These are phyloP conservation scores for Clarias laeviceps DNA, from an alignment of 2,797 vertebrate genomes.

Conservation along the genomic window DNA sequence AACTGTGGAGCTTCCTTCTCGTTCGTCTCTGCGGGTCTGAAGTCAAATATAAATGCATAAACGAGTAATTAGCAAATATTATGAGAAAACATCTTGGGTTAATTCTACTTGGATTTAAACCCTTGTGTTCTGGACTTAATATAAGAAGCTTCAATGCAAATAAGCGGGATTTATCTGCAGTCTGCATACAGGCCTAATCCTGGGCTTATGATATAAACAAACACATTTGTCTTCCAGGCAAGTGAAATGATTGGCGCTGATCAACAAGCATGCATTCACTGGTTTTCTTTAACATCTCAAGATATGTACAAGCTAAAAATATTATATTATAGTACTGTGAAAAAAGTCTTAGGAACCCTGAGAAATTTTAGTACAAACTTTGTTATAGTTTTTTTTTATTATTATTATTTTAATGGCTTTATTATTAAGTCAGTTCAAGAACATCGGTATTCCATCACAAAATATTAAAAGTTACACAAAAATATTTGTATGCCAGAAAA, in stretches of 20 bases:
- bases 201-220: slow-evolving; percentile 44
- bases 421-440: too few species aligned
- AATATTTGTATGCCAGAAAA: too few species aligned
- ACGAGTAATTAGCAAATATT: slow-evolving; percentile 53
- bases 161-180: slow-evolving; percentile 35
- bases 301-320: slow-evolving; percentile 32
- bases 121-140: slow-evolving; percentile 41
- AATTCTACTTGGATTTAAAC: slow-evolving; percentile 43
- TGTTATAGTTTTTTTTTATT: too few species aligned
- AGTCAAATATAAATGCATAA: slow-evolving; percentile 43
- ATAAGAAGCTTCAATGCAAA: slow-evolving; percentile 40
- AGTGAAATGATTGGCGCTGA: slow-evolving; percentile 30
- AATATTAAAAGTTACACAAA: too few species aligned
- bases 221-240: slow-evolving; percentile 41
- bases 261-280: slow-evolving; percentile 28
- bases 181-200: slow-evolving; percentile 33
- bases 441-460: too few species aligned
- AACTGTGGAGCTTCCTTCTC: slow-evolving; percentile 37
- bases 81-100: slow-evolving; percentile 43
- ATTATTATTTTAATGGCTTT: too few species aligned
- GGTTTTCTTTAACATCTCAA: neutral
- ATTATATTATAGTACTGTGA: neutral
- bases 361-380: too few species aligned
- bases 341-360: too few species aligned
- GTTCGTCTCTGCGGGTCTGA: slow-evolving; percentile 35